These are phyloP conservation scores for Drosophila setifemur DNA, from an alignment of 1,140 invertebrate species.

Conservation along the genomic window DNA sequence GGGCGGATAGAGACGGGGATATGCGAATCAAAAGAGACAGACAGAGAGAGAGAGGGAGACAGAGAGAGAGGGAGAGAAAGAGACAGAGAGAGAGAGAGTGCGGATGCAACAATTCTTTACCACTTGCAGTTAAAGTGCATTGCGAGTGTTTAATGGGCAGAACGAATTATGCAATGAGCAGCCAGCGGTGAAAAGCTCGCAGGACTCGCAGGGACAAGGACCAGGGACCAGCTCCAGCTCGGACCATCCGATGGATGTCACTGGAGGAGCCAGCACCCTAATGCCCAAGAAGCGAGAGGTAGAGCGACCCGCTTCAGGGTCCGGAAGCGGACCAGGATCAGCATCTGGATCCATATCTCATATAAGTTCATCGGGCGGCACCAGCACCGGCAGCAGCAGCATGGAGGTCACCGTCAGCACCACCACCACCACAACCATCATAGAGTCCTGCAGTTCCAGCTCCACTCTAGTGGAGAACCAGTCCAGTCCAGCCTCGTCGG, in stretches of 20 bases:
- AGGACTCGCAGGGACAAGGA: too few species aligned
- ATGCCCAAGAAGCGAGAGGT: not conserved
- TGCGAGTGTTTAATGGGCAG: not conserved
- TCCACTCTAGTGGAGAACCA: slow-evolving; percentile 4
- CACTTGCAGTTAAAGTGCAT: not conserved
- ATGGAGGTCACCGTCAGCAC: slow-evolving; percentile 37
- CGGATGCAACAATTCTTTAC: too few species aligned
- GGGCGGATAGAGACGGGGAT: not conserved
- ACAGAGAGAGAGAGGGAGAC: not conserved
- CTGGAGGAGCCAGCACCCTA: not conserved
- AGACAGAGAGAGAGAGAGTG: not conserved
- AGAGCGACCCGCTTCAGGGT: slow-evolving; percentile 6
- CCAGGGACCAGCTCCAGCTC: too few species aligned
- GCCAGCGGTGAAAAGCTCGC: too few species aligned
- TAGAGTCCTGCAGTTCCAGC: slow-evolving; percentile 22
- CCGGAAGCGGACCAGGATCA: not conserved
- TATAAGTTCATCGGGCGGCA: not conserved
- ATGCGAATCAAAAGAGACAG: not conserved
- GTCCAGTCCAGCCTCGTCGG: slow-evolving; percentile 43
- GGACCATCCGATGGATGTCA: too few species aligned
- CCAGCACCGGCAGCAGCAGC: slow-evolving; percentile 7
- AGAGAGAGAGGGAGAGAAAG: too few species aligned
- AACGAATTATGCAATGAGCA: too few species aligned
- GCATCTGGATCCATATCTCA: not conserved
- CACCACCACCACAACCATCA: slow-evolving; percentile 33